Percentiles rank a stretch among this genome's conserved stretches.
phyloP scores from a whole-genome alignment of 2,888 invertebrate genomes.

The Brachypalpus laphriformis region DNA sequence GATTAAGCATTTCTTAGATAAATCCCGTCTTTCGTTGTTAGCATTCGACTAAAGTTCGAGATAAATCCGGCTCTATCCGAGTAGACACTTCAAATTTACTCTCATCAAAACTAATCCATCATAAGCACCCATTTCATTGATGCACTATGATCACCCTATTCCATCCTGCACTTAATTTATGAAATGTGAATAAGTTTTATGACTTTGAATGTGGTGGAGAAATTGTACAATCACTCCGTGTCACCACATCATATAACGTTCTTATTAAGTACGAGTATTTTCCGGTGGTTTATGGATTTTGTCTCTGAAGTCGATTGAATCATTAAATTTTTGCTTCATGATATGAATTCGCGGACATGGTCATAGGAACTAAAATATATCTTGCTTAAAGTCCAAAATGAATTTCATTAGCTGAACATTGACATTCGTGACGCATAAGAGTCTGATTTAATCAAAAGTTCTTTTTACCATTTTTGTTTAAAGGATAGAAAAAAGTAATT shows the following conservation, averaged over 20 bases:
- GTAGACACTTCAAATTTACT: no score
- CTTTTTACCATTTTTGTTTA: not conserved
- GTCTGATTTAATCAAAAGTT: conserved; percentile 30
- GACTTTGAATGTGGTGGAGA: not conserved
- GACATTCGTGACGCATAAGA: conserved; percentile 1
- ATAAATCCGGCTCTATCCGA: no score
- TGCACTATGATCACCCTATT: conserved; percentile 3
- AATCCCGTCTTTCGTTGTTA: no score
- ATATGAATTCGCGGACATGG: not conserved
- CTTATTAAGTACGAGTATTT: conserved; percentile 20
- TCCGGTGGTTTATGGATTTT: conserved; percentile 14
- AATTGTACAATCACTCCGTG: conserved; percentile 19
- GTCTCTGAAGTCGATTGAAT: conserved; percentile 17
- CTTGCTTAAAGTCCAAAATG: not conserved
- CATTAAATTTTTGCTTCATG: conserved; percentile 13
- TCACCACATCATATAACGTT: conserved; percentile 12
- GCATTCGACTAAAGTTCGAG: no score
- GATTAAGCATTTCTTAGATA: no score
- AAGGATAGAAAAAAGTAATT: conserved; percentile 27
- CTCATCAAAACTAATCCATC: no score
- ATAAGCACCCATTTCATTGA: not conserved
- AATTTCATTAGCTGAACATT: conserved; percentile 1
- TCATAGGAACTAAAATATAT: not conserved
- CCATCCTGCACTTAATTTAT: conserved; percentile 1
- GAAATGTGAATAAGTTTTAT: conserved; percentile 15